phyloP scores from a whole-genome alignment of 2,888 invertebrate species.

The Ceraclea dissimilis region DNA sequence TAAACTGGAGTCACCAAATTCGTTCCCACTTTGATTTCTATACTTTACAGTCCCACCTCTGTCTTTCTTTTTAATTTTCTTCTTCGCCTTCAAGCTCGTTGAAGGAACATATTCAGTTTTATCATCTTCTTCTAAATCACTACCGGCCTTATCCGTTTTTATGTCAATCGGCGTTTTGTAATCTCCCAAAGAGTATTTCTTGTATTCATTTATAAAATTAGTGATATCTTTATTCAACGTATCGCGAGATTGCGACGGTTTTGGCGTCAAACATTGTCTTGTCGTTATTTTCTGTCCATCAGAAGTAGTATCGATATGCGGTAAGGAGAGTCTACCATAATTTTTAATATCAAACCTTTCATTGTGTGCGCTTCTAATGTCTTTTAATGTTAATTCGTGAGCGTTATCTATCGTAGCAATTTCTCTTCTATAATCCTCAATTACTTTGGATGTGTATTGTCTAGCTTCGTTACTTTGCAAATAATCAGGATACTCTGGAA shows the following conservation, averaged over 20 bases:
- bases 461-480: conserved; percentile 42
- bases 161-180: conserved; percentile 6
- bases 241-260: background rate
- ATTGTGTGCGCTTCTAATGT: conserved; percentile 35
- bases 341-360: conserved; percentile 2
- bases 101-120: conserved; percentile 3
- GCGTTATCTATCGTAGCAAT: conserved; percentile 44
- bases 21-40: conserved; percentile 15
- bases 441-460: conserved; percentile 46
- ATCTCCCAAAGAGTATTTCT: conserved; percentile 10
- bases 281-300: no score
- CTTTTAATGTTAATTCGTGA: conserved; percentile 44
- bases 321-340: background rate
- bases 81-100: conserved; percentile 14
- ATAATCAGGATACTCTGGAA: conserved; percentile 44
- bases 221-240: conserved; percentile 7
- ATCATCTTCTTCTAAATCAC: background rate
- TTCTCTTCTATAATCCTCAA: conserved; percentile 48
- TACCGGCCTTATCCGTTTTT: background rate
- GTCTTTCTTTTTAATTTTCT: conserved; percentile 21
- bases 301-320: background rate
- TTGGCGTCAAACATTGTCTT: no score
- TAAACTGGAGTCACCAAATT: conserved; percentile 12
- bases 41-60: conserved; percentile 2
- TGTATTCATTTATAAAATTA: conserved; percentile 14